phyloP scores from a whole-genome alignment of 2,113 vertebrate species.

The Eptatretus burgeri region DNA sequence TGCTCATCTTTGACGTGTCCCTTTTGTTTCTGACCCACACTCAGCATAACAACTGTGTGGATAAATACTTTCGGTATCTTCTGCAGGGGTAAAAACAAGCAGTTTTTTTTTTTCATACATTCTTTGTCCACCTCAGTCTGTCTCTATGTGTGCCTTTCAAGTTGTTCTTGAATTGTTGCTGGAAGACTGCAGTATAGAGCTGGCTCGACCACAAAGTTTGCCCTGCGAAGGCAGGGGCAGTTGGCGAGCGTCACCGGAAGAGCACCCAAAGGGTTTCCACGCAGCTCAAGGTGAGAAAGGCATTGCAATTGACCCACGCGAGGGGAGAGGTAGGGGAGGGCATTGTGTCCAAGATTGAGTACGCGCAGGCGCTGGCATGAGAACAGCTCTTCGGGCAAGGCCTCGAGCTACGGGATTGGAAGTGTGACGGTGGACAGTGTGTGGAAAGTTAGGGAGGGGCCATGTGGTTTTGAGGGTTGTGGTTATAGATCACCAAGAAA shows the following conservation, averaged over 20 bases:
- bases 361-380: constrained; percentile 96
- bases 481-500: no score
- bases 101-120: no score
- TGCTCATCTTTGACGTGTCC: no score
- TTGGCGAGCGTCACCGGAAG: constrained; percentile 20
- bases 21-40: no score
- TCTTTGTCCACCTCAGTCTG: no score
- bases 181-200: constrained; percentile 22
- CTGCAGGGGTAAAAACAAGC: no score
- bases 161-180: constrained; percentile 14
- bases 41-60: no score
- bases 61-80: no score
- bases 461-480: no score
- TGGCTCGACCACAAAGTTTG: constrained; percentile 21
- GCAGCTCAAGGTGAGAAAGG: constrained; percentile 57
- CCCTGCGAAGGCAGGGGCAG: constrained; percentile 19
- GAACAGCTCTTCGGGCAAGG: constrained; percentile 74
- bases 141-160: constrained; percentile 7
- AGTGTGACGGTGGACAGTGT: no score
- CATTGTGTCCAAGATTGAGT: constrained; percentile 74
- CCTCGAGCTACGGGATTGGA: constrained; percentile 18
- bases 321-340: constrained; percentile 52
- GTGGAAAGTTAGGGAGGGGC: no score
- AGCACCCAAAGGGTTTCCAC: constrained; percentile 39
- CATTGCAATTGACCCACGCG: constrained; percentile 58